Conservation (phyloP, 2,888 invertebrate genomes). For the Eristalis pertinax region DNA sequence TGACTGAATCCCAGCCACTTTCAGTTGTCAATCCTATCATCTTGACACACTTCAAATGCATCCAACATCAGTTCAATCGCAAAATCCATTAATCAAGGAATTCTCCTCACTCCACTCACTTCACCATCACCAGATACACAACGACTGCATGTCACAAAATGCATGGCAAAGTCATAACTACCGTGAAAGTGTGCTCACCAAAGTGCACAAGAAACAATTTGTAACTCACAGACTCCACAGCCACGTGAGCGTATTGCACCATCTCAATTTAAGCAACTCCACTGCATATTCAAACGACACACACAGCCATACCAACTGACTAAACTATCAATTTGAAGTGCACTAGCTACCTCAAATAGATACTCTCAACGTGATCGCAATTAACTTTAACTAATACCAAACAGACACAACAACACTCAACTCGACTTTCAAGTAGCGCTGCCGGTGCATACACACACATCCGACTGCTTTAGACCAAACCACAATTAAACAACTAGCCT, state of each 20-base stretch:
- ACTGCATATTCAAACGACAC: conserved; percentile 5
- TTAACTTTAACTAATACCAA: conserved; percentile 44
- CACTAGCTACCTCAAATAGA: neutral
- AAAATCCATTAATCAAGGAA: neutral
- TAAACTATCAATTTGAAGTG: conserved; percentile 9
- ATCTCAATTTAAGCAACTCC: neutral
- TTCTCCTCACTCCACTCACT: neutral
- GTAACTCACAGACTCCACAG: neutral
- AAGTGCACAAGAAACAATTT: neutral
- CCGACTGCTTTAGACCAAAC: conserved; percentile 1
- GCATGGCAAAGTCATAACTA: neutral
- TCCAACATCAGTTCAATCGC: neutral
- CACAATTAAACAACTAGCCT: neutral
- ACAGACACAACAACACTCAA: conserved; percentile 33
- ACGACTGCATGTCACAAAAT: neutral
- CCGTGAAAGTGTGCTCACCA: conserved; percentile 46
- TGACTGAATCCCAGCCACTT: neutral
- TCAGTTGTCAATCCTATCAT: neutral
- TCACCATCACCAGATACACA: neutral
- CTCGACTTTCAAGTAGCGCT: conserved; percentile 5
- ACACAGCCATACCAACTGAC: neutral
- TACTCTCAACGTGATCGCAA: conserved; percentile 31
- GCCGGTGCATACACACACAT: conserved; percentile 3
- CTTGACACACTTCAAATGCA: neutral
- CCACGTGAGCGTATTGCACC: conserved; percentile 39